Evolutionary conservation across 2,888 invertebrate genomes (phyloP).

Genomic region (Ptychoptera contaminata): DNA sequence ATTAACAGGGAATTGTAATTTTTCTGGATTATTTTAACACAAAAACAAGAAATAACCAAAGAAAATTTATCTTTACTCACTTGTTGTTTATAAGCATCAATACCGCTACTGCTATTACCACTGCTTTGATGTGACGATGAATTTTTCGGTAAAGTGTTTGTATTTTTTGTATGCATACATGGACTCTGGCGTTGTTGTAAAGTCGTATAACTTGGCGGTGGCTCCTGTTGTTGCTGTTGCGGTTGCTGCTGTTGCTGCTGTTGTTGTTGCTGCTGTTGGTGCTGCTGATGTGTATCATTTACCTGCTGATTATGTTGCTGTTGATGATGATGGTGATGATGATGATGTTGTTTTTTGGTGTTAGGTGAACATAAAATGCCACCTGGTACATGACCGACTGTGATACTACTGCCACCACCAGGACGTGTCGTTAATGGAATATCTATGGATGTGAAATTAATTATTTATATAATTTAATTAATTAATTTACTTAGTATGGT

Average conservation of each 20-base stretch:
- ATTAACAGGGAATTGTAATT: background rate
- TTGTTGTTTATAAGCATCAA: slow-evolving; percentile 7
- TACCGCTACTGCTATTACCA: background rate
- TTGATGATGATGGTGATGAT: background rate
- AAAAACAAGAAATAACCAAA: background rate
- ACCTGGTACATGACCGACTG: too few species aligned
- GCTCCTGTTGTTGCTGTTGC: slow-evolving; percentile 3
- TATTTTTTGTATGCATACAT: slow-evolving; percentile 4
- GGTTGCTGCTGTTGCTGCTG: background rate
- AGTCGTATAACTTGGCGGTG: slow-evolving; percentile 8
- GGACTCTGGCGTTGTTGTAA: slow-evolving; percentile 5
- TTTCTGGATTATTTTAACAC: background rate
- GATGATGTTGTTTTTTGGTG: too few species aligned
- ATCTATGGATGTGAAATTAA: background rate
- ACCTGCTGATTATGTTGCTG: background rate
- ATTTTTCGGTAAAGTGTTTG: background rate
- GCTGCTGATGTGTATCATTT: background rate
- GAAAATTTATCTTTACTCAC: background rate
- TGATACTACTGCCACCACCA: too few species aligned
- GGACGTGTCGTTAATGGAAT: slow-evolving; percentile 3
- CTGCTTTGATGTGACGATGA: slow-evolving; percentile 2
- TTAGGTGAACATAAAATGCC: too few species aligned
- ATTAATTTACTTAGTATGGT: too few species aligned
- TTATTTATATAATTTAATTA: too few species aligned
- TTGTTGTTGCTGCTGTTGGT: too few species aligned